Evolutionary conservation across 2,888 invertebrate species (phyloP).

Genomic region (Cheilosia vulpina): DNA sequence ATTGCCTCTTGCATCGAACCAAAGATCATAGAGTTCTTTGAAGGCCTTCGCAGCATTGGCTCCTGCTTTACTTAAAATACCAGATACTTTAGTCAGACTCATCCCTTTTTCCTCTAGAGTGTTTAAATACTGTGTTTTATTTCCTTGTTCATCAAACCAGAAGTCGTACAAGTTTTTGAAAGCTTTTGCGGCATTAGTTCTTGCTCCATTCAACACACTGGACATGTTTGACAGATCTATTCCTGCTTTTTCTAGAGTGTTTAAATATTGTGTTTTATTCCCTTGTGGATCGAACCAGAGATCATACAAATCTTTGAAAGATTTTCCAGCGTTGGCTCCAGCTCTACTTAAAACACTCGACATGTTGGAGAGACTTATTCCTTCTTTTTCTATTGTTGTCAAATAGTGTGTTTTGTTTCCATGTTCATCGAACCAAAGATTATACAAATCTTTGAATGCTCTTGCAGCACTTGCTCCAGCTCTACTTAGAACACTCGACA

Average conservation of each 20-base stretch:
- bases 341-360: no score
- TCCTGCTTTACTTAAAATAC: constrained; percentile 4
- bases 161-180: constrained; percentile 18
- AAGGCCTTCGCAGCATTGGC: no score
- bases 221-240: constrained; percentile 16
- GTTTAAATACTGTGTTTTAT: constrained; percentile 8
- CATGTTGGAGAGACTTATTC: no score
- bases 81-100: constrained; percentile 4
- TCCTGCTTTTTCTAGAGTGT: constrained; percentile 9
- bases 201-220: constrained; percentile 19
- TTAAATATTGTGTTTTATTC: no score
- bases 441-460: constrained; percentile 35
- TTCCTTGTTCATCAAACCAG: constrained; percentile 26
- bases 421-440: constrained; percentile 30
- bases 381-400: no score
- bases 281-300: no score
- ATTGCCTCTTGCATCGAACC: no score
- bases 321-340: no score
- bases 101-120: constrained; percentile 2
- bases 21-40: no score
- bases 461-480: constrained; percentile 9
- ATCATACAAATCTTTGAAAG: no score
- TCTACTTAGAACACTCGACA: constrained; percentile 23
- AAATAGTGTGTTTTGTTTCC: constrained; percentile 12
- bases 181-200: constrained; percentile 21